phyloP scores from a whole-genome alignment of 2,797 vertebrate genomes.

The Hydrocynus forskahlii region DNA sequence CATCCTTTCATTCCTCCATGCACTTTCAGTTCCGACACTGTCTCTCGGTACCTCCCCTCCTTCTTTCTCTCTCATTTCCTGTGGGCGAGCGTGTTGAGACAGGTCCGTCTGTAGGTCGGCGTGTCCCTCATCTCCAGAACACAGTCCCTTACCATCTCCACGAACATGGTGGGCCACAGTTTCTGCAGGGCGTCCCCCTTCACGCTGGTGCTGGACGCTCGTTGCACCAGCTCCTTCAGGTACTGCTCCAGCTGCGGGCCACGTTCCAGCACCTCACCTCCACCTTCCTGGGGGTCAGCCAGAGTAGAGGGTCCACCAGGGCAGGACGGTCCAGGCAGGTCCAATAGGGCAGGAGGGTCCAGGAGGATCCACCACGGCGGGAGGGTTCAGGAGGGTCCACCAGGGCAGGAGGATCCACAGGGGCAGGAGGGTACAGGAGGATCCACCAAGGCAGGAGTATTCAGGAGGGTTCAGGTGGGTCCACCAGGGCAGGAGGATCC shows the following conservation, averaged over 20 bases:
- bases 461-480: no score
- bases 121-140: conserved; percentile 90
- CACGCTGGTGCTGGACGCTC: conserved; percentile 87
- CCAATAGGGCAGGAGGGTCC: no score
- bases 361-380: no score
- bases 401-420: no score
- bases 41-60: not conserved
- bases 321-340: not conserved
- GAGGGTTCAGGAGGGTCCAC: no score
- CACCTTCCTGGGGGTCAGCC: conserved; percentile 68
- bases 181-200: conserved; percentile 93
- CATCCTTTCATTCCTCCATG: conserved; percentile 15
- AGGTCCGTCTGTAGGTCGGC: conserved; percentile 84
- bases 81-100: conserved; percentile 81
- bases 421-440: conserved; percentile 47
- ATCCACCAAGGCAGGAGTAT: no score
- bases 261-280: conserved; percentile 70
- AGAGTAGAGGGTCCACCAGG: not conserved
- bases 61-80: conserved; percentile 51
- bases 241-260: conserved; percentile 78
- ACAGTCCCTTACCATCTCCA: conserved; percentile 92
- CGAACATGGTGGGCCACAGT: conserved; percentile 95
- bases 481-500: no score
- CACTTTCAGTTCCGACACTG: not conserved
- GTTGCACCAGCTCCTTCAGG: conserved; percentile 84